Evolutionary conservation across 2,113 vertebrate species (phyloP).

Genomic region (Phylloscopus whistleri): DNA sequence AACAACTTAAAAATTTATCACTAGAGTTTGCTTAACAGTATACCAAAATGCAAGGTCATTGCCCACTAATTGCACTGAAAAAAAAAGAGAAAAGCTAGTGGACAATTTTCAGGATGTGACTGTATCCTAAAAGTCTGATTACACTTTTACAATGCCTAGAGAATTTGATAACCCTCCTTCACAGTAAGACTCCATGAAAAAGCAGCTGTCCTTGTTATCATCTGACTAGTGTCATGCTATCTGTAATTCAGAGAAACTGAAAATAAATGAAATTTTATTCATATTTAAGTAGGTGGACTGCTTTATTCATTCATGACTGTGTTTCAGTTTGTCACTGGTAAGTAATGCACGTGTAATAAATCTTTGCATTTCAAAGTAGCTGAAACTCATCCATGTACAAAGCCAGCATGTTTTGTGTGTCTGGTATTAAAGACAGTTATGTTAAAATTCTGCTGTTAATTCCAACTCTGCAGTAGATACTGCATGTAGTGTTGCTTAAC

Average conservation of each 20-base stretch:
- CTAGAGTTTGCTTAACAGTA: neutral
- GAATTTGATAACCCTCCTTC: neutral
- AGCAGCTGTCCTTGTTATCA: neutral
- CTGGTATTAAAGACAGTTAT: neutral
- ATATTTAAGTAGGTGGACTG: neutral
- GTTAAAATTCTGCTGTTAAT: neutral
- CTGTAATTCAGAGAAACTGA: neutral
- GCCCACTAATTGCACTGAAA: neutral
- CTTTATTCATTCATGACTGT: neutral
- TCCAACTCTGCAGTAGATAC: neutral
- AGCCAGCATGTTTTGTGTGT: neutral
- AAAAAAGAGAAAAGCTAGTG: neutral
- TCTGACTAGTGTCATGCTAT: neutral
- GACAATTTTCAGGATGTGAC: neutral
- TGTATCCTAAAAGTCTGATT: neutral
- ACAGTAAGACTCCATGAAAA: neutral
- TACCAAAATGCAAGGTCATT: neutral
- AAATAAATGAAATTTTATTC: neutral
- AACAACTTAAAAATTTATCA: neutral
- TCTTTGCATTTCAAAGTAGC: neutral
- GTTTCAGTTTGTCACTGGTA: neutral
- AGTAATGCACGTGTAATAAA: neutral
- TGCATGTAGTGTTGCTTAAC: neutral
- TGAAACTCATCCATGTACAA: neutral
- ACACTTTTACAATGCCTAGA: neutral